Base-by-base conservation (phyloP, 2,797 vertebrate species). In the Hypotaenidia okinawae region DNA sequence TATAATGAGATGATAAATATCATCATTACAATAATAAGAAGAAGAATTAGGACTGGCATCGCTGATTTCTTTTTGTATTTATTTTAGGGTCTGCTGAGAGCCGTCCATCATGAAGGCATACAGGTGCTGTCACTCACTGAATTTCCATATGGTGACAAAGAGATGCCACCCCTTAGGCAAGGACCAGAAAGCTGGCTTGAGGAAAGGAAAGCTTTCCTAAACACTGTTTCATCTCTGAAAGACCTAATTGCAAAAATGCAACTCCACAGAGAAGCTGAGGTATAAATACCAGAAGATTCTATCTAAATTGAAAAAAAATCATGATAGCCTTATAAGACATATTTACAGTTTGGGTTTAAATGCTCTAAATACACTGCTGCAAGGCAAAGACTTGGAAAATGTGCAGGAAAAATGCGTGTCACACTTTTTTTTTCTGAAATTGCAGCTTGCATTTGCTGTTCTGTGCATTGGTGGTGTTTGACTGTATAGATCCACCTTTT, bases 91-190 rank as follows among this genome's bases (percentile, higher is more conserved):
- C 97, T 99, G 96, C 98, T 99, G 69, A 98, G 98, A 85, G 99
- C 99, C 95, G 99, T 99, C 28, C 99, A 99, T 96, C 98, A 98
- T 82, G 99, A 99, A 96, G 99, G 99, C 16, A 98, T 99, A 97
- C 99, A 99, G 96, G 99, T 99, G 22, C 98, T 99, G n/a, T 99
- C 99, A 33, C 98, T 99, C 81, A 98, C 99, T 1, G 98, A 99
- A 96, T 93, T 98, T 25, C 98, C 98, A 1, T 78, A 94, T 43
- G 69, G 94, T 72, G 99, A 98, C 39, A 98, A 96, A 25, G 98
- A 99, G 28, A 74, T 93, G 28, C 72, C 32, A 67, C 57, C 93
- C 5, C 75, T 78, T 81, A 83, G 96, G 83, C 98, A 98, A 69
- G 92, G 95, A 16, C 92, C 96, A 69, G 98, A 98, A 25, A 95